Evolutionary conservation across 2,113 vertebrate species (phyloP), one percentile per base, ranked within the genome.

Genomic region (Carassius carassius): DNA sequence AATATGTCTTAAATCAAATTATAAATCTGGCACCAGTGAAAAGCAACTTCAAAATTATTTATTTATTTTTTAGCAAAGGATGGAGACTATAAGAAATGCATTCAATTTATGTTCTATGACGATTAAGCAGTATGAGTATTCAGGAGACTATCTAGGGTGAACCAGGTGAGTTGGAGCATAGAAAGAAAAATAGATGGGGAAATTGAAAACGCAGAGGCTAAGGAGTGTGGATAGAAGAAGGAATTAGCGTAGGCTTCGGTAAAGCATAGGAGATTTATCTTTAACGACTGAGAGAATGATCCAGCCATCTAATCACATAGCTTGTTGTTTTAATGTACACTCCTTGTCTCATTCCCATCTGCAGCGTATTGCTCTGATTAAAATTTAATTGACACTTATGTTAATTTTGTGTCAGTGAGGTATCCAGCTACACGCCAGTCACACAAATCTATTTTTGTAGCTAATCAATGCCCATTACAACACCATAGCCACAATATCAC

Each of bases 311-410:
- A 49, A 70, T 85, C 54, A 70, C 77, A 78, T 70, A 58, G 47
- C 35, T 84, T n/a, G 74, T 79, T 56, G 73, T 85, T 85, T 70
- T 58, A 70, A 70, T 79, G 56, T 85, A 70, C 32, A 11, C 47
- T 63, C 74, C 23, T 29, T 19, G 77, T 85, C 51, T 76, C 35
- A 70, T 76, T 79, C 76, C 25, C 65, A 85, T 85, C 67, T 21
- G 63, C 84, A 78, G 54, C 75, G 72, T 85, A 78, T 79, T 79
- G 47, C 75, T 69, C 76, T 79, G 76, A 85, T 85, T 79, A 72
- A 79, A 69, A 85, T 79, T 72, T 85, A 85, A 85, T 85, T 85
- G 84, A 85, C 77, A 70, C 56, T 84, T 78, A 84, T 84, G 83
- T 84, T 85, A 85, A 85, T 85, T 75, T 69, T 79, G 67, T 79